These are phyloP conservation scores for Leuciscus idus DNA, from an alignment of 2,113 vertebrate genomes.

Conservation along the genomic window DNA sequence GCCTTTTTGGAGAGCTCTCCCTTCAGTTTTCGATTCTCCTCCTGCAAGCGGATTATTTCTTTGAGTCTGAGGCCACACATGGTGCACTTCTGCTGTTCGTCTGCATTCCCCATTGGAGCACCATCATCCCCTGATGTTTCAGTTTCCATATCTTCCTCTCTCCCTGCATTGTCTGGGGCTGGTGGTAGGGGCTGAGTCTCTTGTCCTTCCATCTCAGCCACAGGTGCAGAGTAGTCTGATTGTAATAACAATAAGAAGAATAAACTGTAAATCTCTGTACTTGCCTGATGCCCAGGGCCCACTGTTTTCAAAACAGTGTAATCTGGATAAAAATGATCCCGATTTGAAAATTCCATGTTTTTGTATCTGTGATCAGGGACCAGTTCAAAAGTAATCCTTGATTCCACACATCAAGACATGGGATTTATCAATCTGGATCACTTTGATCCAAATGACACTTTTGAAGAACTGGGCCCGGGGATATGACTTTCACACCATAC, in stretches of 20 bases:
- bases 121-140: background rate
- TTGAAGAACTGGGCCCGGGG: no score
- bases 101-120: no score
- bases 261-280: background rate
- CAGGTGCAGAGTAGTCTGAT: background rate
- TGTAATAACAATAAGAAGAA: background rate
- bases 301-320: background rate
- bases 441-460: no score
- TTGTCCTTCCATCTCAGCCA: constrained; percentile 1
- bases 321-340: background rate
- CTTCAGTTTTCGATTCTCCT: constrained; percentile 1
- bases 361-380: no score
- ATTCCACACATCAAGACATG: no score
- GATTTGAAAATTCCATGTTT: no score
- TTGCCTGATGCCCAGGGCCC: background rate
- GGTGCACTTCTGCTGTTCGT: background rate
- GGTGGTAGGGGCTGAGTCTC: background rate
- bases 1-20: constrained; percentile 4
- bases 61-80: constrained; percentile 9
- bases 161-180: background rate
- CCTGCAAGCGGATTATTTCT: background rate
- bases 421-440: no score
- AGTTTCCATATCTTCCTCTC: background rate
- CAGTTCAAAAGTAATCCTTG: no score
- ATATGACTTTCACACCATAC: no score